These are phyloP conservation scores for Polydrusus cervinus DNA, from an alignment of 2,888 invertebrate genomes.

Conservation along the genomic window DNA sequence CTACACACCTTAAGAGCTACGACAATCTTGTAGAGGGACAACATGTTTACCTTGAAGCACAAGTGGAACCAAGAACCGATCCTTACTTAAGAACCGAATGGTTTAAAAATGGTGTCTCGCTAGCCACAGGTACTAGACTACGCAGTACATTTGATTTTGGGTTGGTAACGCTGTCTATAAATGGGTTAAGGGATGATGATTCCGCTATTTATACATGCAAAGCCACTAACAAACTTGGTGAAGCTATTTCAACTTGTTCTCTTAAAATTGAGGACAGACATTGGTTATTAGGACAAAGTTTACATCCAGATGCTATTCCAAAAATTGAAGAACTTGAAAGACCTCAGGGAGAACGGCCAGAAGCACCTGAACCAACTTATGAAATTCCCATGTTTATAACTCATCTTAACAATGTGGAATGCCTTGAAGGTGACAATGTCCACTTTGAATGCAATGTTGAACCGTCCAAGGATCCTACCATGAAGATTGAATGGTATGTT, in stretches of 20 bases:
- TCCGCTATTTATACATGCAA: conserved; percentile 97
- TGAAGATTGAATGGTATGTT: conserved; percentile 95
- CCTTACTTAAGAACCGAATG: conserved; percentile 91
- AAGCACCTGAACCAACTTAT: conserved; percentile 84
- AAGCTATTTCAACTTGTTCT: conserved; percentile 94
- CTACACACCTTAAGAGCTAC: conserved; percentile 89
- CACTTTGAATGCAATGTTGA: conserved; percentile 95
- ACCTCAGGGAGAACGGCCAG: conserved; percentile 79
- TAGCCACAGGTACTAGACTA: conserved; percentile 91
- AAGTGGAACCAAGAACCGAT: conserved; percentile 92
- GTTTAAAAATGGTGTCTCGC: conserved; percentile 92
- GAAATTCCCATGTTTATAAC: conserved; percentile 92
- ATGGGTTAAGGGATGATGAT: conserved; percentile 90
- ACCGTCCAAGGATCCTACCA: conserved; percentile 92
- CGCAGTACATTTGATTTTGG: conserved; percentile 98
- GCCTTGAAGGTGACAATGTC: conserved; percentile 89
- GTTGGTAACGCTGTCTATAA: conserved; percentile 92
- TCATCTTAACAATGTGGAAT: conserved; percentile 92
- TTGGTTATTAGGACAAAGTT: conserved; percentile 89
- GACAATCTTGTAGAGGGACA: conserved; percentile 91
- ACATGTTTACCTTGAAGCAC: conserved; percentile 90
- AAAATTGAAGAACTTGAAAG: conserved; percentile 91
- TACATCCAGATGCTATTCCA: conserved; percentile 91
- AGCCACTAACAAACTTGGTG: conserved; percentile 93
- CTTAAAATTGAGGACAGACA: conserved; percentile 92